phyloP scores from a whole-genome alignment of 2,113 vertebrate species.

The Donacobius atricapilla region DNA sequence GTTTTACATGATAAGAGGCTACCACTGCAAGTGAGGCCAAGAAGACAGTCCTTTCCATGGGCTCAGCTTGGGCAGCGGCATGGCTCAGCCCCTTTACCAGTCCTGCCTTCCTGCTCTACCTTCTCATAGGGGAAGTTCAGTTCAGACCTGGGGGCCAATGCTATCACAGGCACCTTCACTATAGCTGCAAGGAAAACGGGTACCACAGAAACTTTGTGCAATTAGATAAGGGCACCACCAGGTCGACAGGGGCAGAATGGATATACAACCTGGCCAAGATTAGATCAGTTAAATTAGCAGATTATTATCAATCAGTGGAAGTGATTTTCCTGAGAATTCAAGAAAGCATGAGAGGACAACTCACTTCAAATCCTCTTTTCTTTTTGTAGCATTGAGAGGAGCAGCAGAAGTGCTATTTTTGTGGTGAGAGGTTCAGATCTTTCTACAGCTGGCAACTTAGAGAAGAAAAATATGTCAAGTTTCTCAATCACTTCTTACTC shows the following conservation, averaged over 20 bases:
- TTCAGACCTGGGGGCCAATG: not conserved
- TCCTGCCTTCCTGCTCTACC: not conserved
- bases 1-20: not conserved
- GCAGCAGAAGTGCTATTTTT: not conserved
- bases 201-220: not conserved
- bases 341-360: not conserved
- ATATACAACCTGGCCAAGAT: not conserved
- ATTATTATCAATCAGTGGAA: not conserved
- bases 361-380: not conserved
- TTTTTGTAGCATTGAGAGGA: not conserved
- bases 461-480: not conserved
- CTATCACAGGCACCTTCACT: not conserved
- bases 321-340: not conserved
- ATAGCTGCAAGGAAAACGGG: not conserved
- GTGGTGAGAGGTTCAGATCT: not conserved
- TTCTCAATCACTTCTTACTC: not conserved
- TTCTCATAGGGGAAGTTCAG: rapidly evolving
- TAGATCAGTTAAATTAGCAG: not conserved
- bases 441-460: not conserved
- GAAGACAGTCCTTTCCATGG: not conserved
- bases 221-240: not conserved
- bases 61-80: not conserved
- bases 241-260: not conserved
- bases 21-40: not conserved
- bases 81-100: not conserved